phyloP scores from a whole-genome alignment of 1,140 invertebrate genomes.

The Zaprionus ghesquierei region DNA sequence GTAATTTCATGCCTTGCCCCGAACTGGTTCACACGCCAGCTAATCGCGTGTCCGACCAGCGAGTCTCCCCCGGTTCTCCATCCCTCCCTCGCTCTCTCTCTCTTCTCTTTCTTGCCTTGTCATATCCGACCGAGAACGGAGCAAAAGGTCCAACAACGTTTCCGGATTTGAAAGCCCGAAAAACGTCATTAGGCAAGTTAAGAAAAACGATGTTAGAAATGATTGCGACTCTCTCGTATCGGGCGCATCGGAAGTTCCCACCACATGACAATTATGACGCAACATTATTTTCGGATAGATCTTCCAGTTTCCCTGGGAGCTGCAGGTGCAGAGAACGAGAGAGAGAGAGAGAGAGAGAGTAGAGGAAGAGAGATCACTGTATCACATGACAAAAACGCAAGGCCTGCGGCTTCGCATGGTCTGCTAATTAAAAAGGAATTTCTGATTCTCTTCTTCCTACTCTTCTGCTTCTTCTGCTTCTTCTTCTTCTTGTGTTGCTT shows the following conservation, averaged over 20 bases:
- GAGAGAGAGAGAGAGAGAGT: not conserved
- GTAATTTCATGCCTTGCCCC: slow-evolving; percentile 54
- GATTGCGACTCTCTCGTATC: slow-evolving; percentile 4
- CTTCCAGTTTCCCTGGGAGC: slow-evolving; percentile 28
- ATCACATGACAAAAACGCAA: slow-evolving; percentile 17
- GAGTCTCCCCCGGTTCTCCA: not conserved
- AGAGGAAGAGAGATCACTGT: slow-evolving; percentile 3
- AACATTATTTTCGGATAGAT: slow-evolving; percentile 62
- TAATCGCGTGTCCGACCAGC: slow-evolving; percentile 22
- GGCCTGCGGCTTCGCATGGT: slow-evolving; percentile 39
- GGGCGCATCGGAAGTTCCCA: slow-evolving; percentile 68
- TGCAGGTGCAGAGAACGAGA: slow-evolving; percentile 14
- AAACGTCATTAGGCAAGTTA: slow-evolving; percentile 65
- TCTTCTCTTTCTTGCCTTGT: slow-evolving; percentile 40
- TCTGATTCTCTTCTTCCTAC: slow-evolving; percentile 20
- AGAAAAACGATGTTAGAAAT: not conserved
- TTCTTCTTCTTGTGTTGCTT: slow-evolving; percentile 19
- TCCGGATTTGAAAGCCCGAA: slow-evolving; percentile 70
- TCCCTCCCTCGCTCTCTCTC: not conserved
- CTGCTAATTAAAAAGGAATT: slow-evolving; percentile 79
- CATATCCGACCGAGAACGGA: slow-evolving; percentile 54
- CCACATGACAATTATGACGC: slow-evolving; percentile 72
- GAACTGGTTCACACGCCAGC: slow-evolving; percentile 59
- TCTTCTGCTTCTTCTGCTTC: slow-evolving; percentile 9
- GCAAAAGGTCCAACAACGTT: slow-evolving; percentile 29